Conservation (phyloP, 2,888 invertebrate genomes). For the Caenorhabditis japonica region DNA sequence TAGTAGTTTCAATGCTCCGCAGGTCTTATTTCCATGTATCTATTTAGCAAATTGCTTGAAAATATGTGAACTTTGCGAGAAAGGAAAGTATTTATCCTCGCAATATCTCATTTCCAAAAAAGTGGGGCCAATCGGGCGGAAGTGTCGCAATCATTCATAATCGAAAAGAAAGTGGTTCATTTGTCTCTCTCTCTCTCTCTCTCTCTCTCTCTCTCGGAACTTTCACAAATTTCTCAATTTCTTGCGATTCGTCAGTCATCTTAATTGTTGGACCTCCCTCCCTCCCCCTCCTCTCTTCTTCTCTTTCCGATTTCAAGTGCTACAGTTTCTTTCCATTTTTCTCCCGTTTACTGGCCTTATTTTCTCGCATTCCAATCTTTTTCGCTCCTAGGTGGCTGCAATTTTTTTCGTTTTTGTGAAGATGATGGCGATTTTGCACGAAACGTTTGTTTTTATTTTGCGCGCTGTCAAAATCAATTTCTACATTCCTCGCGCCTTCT, state of each 20-base stretch:
- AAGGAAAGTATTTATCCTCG: too few relatives aligned
- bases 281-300: slow-evolving; percentile 9
- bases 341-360: slow-evolving; percentile 35
- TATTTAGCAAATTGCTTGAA: too few relatives aligned
- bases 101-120: too few relatives aligned
- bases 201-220: slow-evolving; percentile 7
- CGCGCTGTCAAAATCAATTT: too few relatives aligned
- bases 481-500: too few relatives aligned
- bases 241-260: slow-evolving; percentile 18
- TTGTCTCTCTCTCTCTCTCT: slow-evolving; percentile 15
- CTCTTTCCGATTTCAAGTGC: slow-evolving; percentile 28
- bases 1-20: too few relatives aligned
- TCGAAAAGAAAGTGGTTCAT: slow-evolving; percentile 15
- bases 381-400: slow-evolving; percentile 21
- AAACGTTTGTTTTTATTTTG: too few relatives aligned
- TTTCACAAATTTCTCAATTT: slow-evolving; percentile 25
- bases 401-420: slow-evolving; percentile 1
- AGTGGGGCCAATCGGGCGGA: too few relatives aligned
- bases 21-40: too few relatives aligned
- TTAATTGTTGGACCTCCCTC: slow-evolving; percentile 18
- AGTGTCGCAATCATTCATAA: slow-evolving; percentile 44
- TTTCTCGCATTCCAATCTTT: slow-evolving; percentile 25
- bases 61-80: too few relatives aligned
- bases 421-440: too few relatives aligned
- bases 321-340: slow-evolving; percentile 16